A percentile compares a stretch with the other conserved stretches of the same genome.
phyloP scores from a whole-genome alignment of 1,140 invertebrate species.

The Leucophenga varia region DNA sequence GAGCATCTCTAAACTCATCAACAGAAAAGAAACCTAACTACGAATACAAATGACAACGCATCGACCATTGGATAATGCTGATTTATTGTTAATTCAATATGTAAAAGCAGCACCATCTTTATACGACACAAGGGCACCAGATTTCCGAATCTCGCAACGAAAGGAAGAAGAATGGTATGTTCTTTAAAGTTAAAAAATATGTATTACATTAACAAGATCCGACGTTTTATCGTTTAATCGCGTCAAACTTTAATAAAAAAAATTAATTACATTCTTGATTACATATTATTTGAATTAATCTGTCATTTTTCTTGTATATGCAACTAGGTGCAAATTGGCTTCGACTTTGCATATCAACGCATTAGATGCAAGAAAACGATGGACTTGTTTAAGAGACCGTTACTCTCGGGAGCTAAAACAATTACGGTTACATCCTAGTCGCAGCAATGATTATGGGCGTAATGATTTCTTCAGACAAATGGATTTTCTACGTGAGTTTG shows the following conservation, averaged over 20 bases:
- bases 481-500: slow-evolving; percentile 46
- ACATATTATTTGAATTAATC: too few relatives aligned
- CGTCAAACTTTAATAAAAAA: too few relatives aligned
- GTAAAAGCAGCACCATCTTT: slow-evolving; percentile 38
- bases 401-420: slow-evolving; percentile 45
- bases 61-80: slow-evolving; percentile 39
- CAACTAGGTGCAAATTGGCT: slow-evolving; percentile 28
- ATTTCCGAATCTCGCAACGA: slow-evolving; percentile 39
- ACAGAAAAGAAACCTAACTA: too few relatives aligned
- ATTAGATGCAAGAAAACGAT: slow-evolving; percentile 36
- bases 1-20: too few relatives aligned
- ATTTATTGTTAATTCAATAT: slow-evolving; percentile 33
- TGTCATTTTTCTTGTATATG: too few relatives aligned
- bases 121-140: slow-evolving; percentile 35
- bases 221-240: too few relatives aligned
- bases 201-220: too few relatives aligned
- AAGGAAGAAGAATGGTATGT: slow-evolving; percentile 45
- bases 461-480: slow-evolving; percentile 47
- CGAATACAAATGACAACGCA: slow-evolving; percentile 23
- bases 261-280: too few relatives aligned
- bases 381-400: slow-evolving; percentile 44
- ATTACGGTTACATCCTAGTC: slow-evolving; percentile 39
- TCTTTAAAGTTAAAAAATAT: too few relatives aligned
- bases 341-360: slow-evolving; percentile 37
- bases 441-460: slow-evolving; percentile 34